A percentile compares a stretch with the other conserved stretches of the same genome.
phyloP scores from a whole-genome alignment of 2,888 invertebrate genomes.

The Coelinius sp. region DNA sequence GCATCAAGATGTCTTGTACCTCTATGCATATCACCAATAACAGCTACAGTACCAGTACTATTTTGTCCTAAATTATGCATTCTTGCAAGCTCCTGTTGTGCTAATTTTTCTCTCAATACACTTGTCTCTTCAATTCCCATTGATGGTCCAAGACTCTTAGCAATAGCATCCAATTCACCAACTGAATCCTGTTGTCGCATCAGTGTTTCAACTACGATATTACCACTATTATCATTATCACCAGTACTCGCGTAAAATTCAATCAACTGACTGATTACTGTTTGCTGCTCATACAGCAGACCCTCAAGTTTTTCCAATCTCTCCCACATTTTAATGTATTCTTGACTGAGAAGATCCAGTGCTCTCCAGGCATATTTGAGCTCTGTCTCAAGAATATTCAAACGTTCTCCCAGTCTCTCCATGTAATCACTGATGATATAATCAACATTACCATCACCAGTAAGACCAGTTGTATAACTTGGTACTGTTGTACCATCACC shows the following conservation, averaged over 20 bases:
- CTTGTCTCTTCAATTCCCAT: constrained; percentile 65
- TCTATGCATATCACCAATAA: constrained; percentile 62
- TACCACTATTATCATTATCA: constrained; percentile 62
- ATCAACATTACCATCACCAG: constrained; percentile 70
- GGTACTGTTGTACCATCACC: constrained; percentile 57
- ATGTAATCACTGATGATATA: constrained; percentile 91
- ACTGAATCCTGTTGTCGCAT: constrained; percentile 58
- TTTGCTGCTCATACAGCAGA: constrained; percentile 89
- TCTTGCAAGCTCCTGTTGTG: constrained; percentile 64
- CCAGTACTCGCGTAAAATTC: constrained; percentile 81
- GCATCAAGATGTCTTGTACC: constrained; percentile 64
- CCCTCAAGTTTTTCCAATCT: constrained; percentile 90
- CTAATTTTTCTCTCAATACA: constrained; percentile 62
- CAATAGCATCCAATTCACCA: constrained; percentile 65
- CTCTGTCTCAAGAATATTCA: constrained; percentile 91
- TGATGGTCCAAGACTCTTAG: constrained; percentile 64
- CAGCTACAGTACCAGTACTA: constrained; percentile 54
- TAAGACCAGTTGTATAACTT: constrained; percentile 48
- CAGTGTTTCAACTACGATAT: constrained; percentile 54
- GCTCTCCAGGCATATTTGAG: constrained; percentile 94
- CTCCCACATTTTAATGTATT: constrained; percentile 96
- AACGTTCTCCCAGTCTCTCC: constrained; percentile 89
- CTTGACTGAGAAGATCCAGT: constrained; percentile 89
- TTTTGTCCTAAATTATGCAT: constrained; percentile 64
- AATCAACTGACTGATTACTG: constrained; percentile 89